These are phyloP conservation scores for Strigamia crassipes DNA, from an alignment of 2,888 invertebrate species.

Conservation along the genomic window DNA sequence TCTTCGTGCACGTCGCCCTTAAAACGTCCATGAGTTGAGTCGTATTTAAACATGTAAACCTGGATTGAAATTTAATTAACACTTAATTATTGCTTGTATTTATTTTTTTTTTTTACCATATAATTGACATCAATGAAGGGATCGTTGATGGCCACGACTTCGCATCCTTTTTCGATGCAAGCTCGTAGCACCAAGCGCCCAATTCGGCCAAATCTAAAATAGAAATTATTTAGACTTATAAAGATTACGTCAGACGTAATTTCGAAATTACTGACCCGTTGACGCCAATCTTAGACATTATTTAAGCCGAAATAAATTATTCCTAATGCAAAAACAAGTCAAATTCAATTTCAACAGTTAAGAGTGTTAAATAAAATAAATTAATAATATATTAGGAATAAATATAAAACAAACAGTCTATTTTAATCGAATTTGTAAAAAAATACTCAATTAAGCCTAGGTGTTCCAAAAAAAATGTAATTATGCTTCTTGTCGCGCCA, in stretches of 20 bases:
- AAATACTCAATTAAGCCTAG: too few relatives aligned
- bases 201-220: slow-evolving; percentile 81
- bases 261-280: slow-evolving; percentile 65
- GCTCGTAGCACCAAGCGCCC: slow-evolving; percentile 89
- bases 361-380: too few relatives aligned
- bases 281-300: slow-evolving; percentile 86
- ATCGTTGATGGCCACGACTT: slow-evolving; percentile 90
- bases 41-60: slow-evolving; percentile 94
- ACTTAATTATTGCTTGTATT: too few relatives aligned
- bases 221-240: neutral
- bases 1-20: slow-evolving; percentile 81
- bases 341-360: too few relatives aligned
- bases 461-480: too few relatives aligned
- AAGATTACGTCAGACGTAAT: neutral
- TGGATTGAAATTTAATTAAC: slow-evolving; percentile 51
- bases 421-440: too few relatives aligned
- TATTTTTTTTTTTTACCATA: slow-evolving; percentile 84
- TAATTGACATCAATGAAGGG: slow-evolving; percentile 95
- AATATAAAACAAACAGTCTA: too few relatives aligned
- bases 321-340: too few relatives aligned
- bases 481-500: too few relatives aligned
- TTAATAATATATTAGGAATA: too few relatives aligned
- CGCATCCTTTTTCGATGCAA: slow-evolving; percentile 76
- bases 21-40: slow-evolving; percentile 96
- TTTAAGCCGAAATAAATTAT: neutral